Base-by-base conservation (phyloP, 2,113 vertebrate species). In the Heterochromis multidens region DNA sequence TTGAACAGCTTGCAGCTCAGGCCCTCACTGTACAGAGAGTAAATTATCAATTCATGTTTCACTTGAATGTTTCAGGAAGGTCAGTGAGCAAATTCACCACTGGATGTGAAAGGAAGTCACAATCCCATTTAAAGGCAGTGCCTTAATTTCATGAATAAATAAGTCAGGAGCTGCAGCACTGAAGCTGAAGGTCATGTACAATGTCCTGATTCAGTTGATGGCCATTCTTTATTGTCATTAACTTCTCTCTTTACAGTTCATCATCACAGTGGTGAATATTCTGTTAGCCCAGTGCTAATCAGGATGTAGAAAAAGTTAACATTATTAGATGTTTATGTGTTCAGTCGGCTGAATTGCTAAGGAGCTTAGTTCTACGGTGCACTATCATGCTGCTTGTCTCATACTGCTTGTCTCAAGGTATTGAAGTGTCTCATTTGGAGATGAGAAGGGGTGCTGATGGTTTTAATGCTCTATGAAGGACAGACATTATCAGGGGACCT, bases 391-490 rank as follows among this genome's bases (percentile, higher is more conserved):
- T 43, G 54, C 49, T 76, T 21, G 8, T 23, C 54, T 56, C n/a
- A 56, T n/a, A 56, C 23, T 49, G 25, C 65, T 72, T 60, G 35
- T 65, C 82, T 77, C 29, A 13, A 60, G 23, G 72, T 79, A 72
- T 12, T 77, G 82, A 72, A 76, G 80, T 57, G 59, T 78, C 78
- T 77, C 63, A 85, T 91, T 87, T 87, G 72, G 54, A 84, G 56
- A n/a, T 72, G 40, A 49, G 65, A 12, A 79, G 79, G 78, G 59
- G 62, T 67, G 79, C 82, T 84, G 76, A 79, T 81, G 60, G 82
- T 61, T 82, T 89, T 87, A 88, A 91, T 89, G 80, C 49, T 82
- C 85, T 63, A 31, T 87, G 85, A 91, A 93, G 90, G 88, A 86
- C 79, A 37, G 25, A 86, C 85, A 83, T 91, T 70, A 89, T 87